phyloP scores from a whole-genome alignment of 2,888 invertebrate species.

The Himalopsyche kuldschensis region DNA sequence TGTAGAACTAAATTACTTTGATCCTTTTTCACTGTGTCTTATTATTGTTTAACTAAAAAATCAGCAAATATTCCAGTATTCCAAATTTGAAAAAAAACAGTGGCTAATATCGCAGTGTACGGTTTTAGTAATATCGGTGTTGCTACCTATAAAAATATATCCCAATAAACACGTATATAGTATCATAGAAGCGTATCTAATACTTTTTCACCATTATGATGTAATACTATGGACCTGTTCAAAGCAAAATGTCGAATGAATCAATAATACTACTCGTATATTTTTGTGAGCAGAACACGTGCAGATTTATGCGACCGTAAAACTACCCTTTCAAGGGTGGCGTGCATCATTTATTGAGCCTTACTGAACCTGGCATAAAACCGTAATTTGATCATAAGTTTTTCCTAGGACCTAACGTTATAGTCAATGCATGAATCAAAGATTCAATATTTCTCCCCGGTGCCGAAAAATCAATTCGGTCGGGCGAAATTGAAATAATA shows the following conservation, averaged over 20 bases:
- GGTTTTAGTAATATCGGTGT: too few species aligned
- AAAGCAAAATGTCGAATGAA: background rate
- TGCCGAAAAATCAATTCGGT: background rate
- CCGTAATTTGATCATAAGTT: slow-evolving; percentile 1
- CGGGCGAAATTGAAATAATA: background rate
- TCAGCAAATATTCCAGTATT: too few species aligned
- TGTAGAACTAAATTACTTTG: too few species aligned
- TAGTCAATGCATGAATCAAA: background rate
- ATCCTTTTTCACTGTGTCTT: too few species aligned
- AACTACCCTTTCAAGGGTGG: background rate
- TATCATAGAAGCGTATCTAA: background rate
- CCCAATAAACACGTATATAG: too few species aligned
- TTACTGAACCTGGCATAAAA: background rate
- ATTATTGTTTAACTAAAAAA: too few species aligned
- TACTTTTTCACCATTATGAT: background rate
- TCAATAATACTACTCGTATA: background rate
- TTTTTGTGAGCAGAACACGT: background rate
- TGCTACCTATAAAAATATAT: too few species aligned
- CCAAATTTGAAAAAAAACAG: too few species aligned
- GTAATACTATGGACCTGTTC: background rate
- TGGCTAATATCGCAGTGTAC: too few species aligned
- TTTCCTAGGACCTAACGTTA: background rate
- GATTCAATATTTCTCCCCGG: background rate
- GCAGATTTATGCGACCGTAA: background rate
- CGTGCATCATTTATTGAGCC: background rate